phyloP scores from a whole-genome alignment of 37 sponge, comb jelly and placozoan species.

The Eunapius fragilis region DNA sequence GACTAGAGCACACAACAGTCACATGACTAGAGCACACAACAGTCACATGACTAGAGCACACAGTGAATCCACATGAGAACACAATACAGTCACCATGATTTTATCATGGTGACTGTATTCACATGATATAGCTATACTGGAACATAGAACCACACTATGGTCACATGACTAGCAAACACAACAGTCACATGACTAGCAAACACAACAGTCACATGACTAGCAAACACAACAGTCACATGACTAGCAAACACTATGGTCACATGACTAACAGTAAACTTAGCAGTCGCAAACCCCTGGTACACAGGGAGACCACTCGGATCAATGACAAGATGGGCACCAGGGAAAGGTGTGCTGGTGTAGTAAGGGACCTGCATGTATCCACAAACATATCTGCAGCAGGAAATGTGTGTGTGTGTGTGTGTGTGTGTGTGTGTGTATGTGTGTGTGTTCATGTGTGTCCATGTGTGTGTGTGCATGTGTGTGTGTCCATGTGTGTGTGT shows the following conservation, averaged over 20 bases:
- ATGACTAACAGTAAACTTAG: slow-evolving; percentile 58
- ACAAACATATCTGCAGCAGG: slow-evolving; percentile 12
- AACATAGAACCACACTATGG: background rate
- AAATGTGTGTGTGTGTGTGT: background rate
- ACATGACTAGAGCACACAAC: too few species aligned
- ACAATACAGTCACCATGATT: too few species aligned
- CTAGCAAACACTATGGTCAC: too few species aligned
- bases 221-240: too few species aligned
- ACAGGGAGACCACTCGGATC: slow-evolving; percentile 62
- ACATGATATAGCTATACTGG: too few species aligned
- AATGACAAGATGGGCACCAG: slow-evolving; percentile 68
- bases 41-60: too few species aligned
- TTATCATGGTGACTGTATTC: too few species aligned
- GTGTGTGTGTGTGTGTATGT: background rate
- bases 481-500: too few species aligned
- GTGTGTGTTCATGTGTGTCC: background rate
- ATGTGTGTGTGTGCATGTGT: too few species aligned
- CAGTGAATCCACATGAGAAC: too few species aligned
- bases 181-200: too few species aligned
- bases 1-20: background rate
- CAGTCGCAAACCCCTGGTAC: slow-evolving; percentile 52
- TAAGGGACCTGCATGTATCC: slow-evolving; percentile 56
- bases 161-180: background rate
- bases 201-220: background rate
- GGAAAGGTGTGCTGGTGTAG: slow-evolving; percentile 48